Conservation (phyloP, 2,797 vertebrate genomes). For the Rhyacichthys aspro region DNA sequence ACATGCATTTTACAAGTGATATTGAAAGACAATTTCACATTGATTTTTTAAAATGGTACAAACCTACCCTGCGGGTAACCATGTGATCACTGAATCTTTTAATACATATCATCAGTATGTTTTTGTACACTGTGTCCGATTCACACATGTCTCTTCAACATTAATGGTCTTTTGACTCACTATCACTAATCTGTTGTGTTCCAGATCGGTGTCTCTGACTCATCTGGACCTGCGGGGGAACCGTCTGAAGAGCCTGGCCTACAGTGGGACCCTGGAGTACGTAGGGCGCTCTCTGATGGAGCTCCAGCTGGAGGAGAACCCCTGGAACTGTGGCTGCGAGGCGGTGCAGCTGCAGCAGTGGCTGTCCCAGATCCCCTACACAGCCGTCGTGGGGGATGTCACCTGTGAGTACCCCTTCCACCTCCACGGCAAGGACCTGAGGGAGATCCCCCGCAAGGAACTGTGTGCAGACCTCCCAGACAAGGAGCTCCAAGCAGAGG, state of each 20-base stretch:
- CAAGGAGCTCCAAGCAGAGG: conserved; percentile 78
- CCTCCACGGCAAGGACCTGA: conserved; percentile 95
- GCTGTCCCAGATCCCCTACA: conserved; percentile 97
- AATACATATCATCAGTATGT: no score
- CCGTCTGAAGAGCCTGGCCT: conserved; percentile 96
- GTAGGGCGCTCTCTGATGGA: conserved; percentile 94
- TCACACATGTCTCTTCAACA: no score
- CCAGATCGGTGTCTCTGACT: conserved; percentile 86
- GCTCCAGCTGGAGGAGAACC: conserved; percentile 98
- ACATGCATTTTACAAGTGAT: no score
- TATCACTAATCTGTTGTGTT: conserved; percentile 13
- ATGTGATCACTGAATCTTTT: no score
- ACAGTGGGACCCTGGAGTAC: conserved; percentile 95
- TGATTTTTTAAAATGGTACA: no score
- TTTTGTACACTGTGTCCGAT: no score
- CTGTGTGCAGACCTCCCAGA: conserved; percentile 85
- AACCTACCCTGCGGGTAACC: no score
- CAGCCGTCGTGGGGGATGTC: conserved; percentile 94
- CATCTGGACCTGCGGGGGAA: conserved; percentile 98
- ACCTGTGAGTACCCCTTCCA: conserved; percentile 97
- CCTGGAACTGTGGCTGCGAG: conserved; percentile 98
- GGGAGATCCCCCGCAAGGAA: conserved; percentile 94
- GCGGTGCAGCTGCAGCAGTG: conserved; percentile 94
- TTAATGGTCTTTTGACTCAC: conserved; percentile 35
- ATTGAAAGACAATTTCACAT: no score